A percentile compares a stretch with the other conserved stretches of the same genome.
Conservation (phyloP, 1,140 invertebrate genomes). For the Rhopalosiphum padi region DNA sequence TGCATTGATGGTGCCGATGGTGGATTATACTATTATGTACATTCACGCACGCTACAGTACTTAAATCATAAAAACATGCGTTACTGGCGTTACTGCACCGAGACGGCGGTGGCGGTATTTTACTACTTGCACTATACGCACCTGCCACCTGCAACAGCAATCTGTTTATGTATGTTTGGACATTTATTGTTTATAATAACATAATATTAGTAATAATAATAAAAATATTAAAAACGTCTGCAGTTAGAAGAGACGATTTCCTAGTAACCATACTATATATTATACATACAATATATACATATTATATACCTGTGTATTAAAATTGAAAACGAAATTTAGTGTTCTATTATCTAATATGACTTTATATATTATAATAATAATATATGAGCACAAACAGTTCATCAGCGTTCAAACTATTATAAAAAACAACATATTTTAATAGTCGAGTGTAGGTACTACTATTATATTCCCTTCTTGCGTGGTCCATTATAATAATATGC, state of each 20-base stretch:
- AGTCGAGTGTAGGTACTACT: neutral
- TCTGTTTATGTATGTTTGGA: neutral
- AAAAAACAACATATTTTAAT: neutral
- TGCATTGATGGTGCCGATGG: neutral
- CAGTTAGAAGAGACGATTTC: neutral
- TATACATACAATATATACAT: neutral
- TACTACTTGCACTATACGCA: neutral
- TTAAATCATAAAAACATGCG: slow-evolving; percentile 17
- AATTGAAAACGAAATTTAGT: neutral
- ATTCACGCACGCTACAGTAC: neutral
- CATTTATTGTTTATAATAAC: neutral
- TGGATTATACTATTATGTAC: neutral
- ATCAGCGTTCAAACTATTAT: neutral
- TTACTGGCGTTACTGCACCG: neutral
- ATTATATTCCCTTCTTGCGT: neutral
- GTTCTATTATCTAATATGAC: slow-evolving; percentile 3
- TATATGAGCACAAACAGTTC: neutral
- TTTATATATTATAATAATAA: neutral
- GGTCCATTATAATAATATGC: slow-evolving; percentile 4
- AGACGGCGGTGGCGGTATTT: neutral
- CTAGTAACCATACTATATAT: neutral
- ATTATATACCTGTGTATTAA: neutral
- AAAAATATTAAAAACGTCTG: neutral
- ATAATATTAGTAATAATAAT: too few relatives aligned
- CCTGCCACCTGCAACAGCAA: neutral